phyloP scores from a whole-genome alignment of 2,113 vertebrate species.

The Anhinga anhinga region DNA sequence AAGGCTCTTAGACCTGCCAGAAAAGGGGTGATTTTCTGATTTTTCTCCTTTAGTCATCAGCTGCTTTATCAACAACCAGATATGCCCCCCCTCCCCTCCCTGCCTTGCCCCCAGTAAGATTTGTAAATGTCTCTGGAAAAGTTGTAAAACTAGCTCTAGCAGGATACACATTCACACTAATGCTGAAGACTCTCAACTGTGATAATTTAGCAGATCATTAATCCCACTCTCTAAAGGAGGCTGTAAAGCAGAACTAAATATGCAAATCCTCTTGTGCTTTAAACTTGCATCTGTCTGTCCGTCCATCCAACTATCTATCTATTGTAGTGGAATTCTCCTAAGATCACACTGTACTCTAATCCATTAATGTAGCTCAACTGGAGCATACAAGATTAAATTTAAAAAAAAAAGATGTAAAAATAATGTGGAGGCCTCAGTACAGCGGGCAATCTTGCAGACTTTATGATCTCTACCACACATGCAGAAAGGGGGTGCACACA shows the following conservation, averaged over 20 bases:
- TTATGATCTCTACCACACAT: background rate
- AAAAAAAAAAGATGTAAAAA: conserved; percentile 1
- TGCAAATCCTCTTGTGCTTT: conserved; percentile 74
- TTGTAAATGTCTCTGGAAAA: conserved; percentile 46
- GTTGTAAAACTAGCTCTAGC: conserved; percentile 56
- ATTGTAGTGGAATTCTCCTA: conserved; percentile 57
- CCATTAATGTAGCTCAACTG: conserved; percentile 59
- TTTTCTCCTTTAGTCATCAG: conserved; percentile 20
- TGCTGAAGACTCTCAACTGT: conserved; percentile 64
- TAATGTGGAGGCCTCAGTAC: background rate
- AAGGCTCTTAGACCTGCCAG: conserved; percentile 31
- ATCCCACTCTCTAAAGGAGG: conserved; percentile 71
- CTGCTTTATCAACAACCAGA: conserved; percentile 18
- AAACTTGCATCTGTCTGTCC: conserved; percentile 72
- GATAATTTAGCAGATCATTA: conserved; percentile 79
- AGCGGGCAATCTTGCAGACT: background rate
- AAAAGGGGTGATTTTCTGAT: background rate
- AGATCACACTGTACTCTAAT: conserved; percentile 47
- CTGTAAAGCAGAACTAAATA: conserved; percentile 77
- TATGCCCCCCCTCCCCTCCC: background rate
- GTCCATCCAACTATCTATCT: conserved; percentile 59
- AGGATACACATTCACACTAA: conserved; percentile 32
- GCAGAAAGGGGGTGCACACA: background rate
- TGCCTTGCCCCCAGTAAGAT: background rate
- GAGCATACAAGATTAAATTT: conserved; percentile 48